Evolutionary conservation across 1,140 invertebrate species (phyloP).

Genomic region (Chelonus insularis): DNA sequence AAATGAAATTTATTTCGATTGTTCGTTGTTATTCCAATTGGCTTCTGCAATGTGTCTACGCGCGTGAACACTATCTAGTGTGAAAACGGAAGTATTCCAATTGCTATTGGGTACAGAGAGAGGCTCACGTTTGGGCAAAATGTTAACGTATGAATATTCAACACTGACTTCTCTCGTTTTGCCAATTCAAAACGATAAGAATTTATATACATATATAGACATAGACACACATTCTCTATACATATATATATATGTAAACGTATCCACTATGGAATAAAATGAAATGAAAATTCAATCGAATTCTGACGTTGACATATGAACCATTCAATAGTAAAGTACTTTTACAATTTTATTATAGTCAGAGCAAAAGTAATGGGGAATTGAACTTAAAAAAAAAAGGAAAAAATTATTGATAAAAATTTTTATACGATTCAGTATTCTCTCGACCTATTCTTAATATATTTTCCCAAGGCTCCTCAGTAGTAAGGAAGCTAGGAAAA

Average conservation of each 20-base stretch:
- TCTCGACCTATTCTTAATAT: not conserved
- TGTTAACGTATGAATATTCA: slow-evolving; percentile 18
- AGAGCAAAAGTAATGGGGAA: not conserved
- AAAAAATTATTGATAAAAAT: not conserved
- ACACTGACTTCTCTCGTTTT: not conserved
- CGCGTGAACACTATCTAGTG: not conserved
- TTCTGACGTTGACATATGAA: slow-evolving; percentile 15
- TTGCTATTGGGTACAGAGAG: slow-evolving; percentile 6
- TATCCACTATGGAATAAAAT: not conserved
- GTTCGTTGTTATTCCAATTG: not conserved
- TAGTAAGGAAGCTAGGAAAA: not conserved
- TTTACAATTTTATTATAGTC: slow-evolving; percentile 6
- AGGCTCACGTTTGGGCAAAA: slow-evolving; percentile 5
- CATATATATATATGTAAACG: not conserved
- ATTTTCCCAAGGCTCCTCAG: not conserved
- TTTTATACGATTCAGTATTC: not conserved
- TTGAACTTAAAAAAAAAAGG: not conserved
- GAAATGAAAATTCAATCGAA: slow-evolving; percentile 11
- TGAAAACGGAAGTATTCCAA: not conserved
- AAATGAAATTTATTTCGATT: slow-evolving; percentile 10
- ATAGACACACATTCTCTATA: not conserved
- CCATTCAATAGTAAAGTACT: slow-evolving; percentile 17
- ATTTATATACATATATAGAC: not conserved
- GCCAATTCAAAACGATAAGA: slow-evolving; percentile 13
- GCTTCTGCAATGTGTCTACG: slow-evolving; percentile 1